These are phyloP conservation scores for Peromyscus aztecus DNA, from an alignment of 2,797 vertebrate species.

Conservation along the genomic window DNA sequence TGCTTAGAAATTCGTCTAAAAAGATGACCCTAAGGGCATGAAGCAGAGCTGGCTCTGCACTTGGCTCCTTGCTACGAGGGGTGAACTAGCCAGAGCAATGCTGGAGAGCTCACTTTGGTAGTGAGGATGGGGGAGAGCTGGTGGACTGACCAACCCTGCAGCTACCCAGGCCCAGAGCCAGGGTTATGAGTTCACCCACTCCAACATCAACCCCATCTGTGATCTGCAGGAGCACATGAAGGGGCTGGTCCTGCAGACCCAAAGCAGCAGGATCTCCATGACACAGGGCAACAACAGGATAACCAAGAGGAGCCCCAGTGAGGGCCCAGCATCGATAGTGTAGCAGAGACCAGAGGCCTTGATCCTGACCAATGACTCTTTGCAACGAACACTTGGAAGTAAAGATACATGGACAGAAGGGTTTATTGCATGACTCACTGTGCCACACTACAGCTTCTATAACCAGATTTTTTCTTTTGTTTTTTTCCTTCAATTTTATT, in stretches of 20 bases:
- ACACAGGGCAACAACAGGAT: neutral
- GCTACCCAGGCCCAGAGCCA: neutral
- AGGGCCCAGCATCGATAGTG: neutral
- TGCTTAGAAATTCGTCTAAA: too few relatives aligned
- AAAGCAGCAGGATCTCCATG: neutral
- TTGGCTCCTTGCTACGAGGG: neutral
- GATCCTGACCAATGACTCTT: neutral
- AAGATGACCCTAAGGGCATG: neutral
- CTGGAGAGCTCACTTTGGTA: neutral
- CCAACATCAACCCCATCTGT: neutral
- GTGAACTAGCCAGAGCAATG: neutral
- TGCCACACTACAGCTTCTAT: neutral
- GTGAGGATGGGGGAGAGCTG: neutral
- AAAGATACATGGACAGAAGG: neutral
- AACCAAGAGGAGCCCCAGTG: neutral
- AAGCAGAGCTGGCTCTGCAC: neutral
- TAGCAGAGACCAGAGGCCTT: neutral
- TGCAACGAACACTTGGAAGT: neutral
- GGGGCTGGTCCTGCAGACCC: neutral
- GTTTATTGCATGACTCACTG: neutral
- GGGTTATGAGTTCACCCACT: neutral
- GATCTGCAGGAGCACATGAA: neutral
- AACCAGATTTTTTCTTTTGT: neutral
- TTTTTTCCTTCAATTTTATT: neutral
- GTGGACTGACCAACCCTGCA: neutral